Percentiles rank a stretch among this genome's conserved stretches.
Evolutionary conservation across 2,113 vertebrate species (phyloP).

Genomic region (Uropsilus gracilis): DNA sequence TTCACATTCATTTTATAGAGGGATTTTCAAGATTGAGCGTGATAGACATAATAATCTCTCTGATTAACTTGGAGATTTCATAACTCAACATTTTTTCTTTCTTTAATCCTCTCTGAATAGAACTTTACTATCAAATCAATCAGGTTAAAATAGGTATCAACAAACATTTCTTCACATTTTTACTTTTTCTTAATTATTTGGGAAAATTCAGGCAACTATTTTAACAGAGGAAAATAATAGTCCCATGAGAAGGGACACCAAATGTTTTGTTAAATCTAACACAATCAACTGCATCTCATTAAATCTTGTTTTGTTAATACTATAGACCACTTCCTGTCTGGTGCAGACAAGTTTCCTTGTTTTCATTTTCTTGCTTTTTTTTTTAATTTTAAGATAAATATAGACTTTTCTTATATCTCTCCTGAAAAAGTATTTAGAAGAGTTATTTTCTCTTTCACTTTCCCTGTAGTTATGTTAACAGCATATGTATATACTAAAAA

Average conservation of each 20-base stretch:
- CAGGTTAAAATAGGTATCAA: not conserved
- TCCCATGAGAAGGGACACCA: not conserved
- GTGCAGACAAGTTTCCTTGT: not conserved
- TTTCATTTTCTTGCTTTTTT: not conserved
- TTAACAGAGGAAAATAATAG: not conserved
- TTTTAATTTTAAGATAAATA: not conserved
- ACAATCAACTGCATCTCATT: not conserved
- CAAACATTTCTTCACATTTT: not conserved
- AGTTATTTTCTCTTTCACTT: not conserved
- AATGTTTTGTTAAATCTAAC: not conserved
- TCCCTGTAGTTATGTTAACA: not conserved
- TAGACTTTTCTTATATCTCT: not conserved
- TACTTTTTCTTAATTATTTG: not conserved
- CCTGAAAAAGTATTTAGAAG: not conserved
- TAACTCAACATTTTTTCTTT: not conserved
- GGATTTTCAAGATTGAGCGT: not conserved
- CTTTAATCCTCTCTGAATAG: not conserved
- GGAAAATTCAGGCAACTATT: not conserved
- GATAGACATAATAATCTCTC: not conserved
- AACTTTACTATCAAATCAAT: not conserved
- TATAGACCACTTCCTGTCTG: not conserved
- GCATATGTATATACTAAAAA: not conserved
- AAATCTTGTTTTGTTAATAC: not conserved
- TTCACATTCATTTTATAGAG: not conserved
- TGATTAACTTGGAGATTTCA: not conserved